Evolutionary conservation across 1,140 invertebrate genomes (phyloP).

Genomic region (Dreissena rostriformis): DNA sequence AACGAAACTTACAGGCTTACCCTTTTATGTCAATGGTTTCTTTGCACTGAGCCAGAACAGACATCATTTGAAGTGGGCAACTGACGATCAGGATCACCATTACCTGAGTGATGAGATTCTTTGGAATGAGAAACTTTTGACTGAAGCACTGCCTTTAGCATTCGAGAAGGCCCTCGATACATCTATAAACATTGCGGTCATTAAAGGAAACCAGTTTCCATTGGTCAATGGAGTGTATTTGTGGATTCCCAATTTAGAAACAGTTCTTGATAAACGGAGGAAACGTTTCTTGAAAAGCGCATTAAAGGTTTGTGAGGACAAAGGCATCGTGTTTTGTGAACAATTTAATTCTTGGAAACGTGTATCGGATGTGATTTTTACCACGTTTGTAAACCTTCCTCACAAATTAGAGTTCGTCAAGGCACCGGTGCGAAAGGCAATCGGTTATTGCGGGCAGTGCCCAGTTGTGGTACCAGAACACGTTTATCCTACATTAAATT

Average conservation of each 20-base stretch:
- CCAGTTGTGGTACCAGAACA: background rate
- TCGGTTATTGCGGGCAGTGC: background rate
- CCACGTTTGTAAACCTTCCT: slow-evolving; percentile 17
- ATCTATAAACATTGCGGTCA: background rate
- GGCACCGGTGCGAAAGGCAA: background rate
- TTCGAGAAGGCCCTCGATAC: slow-evolving; percentile 31
- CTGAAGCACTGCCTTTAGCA: slow-evolving; percentile 61
- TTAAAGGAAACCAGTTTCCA: background rate
- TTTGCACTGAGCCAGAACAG: slow-evolving; percentile 71
- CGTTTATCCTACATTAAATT: background rate
- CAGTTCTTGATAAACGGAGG: slow-evolving; percentile 31
- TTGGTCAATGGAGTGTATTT: slow-evolving; percentile 4
- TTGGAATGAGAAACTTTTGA: slow-evolving; percentile 68
- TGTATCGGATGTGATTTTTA: slow-evolving; percentile 13
- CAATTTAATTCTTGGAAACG: slow-evolving; percentile 8
- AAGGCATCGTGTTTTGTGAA: background rate
- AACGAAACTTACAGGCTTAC: slow-evolving; percentile 65
- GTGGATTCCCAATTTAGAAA: background rate
- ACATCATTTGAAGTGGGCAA: slow-evolving; percentile 69
- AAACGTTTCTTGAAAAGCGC: background rate
- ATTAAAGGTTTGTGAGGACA: background rate
- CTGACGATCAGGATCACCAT: slow-evolving; percentile 39
- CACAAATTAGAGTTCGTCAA: background rate
- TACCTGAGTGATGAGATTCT: slow-evolving; percentile 60
- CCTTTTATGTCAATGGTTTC: slow-evolving; percentile 73